phyloP scores from a whole-genome alignment of 2,888 invertebrate species.

The Luffia ferchaultella region DNA sequence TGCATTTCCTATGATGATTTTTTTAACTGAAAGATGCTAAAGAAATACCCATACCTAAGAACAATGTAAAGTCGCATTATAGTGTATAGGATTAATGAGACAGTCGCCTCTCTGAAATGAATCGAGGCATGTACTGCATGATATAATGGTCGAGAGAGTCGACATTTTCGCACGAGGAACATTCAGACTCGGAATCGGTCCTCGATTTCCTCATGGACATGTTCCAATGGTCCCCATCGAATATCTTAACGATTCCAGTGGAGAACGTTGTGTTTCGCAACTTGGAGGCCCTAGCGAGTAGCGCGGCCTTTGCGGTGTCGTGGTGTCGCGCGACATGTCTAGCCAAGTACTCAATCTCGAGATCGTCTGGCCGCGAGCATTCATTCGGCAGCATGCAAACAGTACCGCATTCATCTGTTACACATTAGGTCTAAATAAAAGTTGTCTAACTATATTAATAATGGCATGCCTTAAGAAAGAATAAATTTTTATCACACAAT shows the following conservation, averaged over 20 bases:
- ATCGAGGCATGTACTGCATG: conserved; percentile 3
- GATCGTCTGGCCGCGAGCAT: conserved; percentile 29
- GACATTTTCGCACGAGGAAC: conserved; percentile 1
- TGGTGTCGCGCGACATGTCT: conserved; percentile 16
- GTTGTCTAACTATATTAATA: background rate
- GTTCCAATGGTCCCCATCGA: conserved; percentile 18
- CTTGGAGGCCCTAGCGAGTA: conserved; percentile 1
- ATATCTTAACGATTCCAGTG: conserved; percentile 17
- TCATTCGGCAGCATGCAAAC: conserved; percentile 38
- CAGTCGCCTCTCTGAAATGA: conserved; percentile 3
- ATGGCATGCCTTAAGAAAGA: background rate
- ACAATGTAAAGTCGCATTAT: no score
- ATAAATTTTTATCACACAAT: background rate
- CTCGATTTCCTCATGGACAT: conserved; percentile 14
- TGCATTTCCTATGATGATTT: no score
- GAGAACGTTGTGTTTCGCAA: conserved; percentile 8
- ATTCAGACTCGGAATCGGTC: conserved; percentile 2
- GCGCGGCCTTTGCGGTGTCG: background rate
- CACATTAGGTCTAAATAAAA: conserved; percentile 1
- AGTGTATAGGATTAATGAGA: no score
- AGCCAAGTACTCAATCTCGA: conserved; percentile 26
- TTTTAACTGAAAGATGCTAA: no score
- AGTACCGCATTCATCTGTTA: conserved; percentile 30
- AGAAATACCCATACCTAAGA: background rate
- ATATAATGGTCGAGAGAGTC: conserved; percentile 1